Conservation (phyloP, 2,113 vertebrate species). For the Leptosomus discolor region DNA sequence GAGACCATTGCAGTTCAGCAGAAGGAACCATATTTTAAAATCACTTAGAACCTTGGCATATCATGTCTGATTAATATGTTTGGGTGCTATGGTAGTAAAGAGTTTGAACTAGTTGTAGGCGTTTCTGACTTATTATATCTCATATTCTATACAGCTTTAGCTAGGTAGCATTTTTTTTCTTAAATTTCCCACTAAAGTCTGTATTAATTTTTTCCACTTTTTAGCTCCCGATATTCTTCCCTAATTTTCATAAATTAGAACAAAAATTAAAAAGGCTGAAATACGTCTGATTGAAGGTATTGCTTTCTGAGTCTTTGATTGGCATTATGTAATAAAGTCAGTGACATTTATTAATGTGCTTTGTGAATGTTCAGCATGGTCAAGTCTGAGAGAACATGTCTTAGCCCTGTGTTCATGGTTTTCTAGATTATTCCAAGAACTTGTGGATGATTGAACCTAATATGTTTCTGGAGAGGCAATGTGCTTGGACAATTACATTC, state of each 20-base stretch:
- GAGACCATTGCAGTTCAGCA: background rate
- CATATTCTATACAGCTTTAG: background rate
- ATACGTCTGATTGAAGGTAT: background rate
- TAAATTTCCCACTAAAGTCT: background rate
- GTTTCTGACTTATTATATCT: background rate
- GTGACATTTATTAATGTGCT: background rate
- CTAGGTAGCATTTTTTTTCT: background rate
- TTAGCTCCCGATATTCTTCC: background rate
- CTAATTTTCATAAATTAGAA: background rate
- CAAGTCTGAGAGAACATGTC: background rate
- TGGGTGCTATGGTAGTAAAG: background rate
- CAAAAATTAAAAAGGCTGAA: background rate
- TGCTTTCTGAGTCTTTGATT: background rate
- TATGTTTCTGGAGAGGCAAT: background rate
- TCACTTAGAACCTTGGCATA: background rate
- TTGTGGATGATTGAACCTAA: background rate
- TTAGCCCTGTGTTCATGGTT: background rate
- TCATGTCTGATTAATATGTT: background rate
- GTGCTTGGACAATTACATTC: background rate
- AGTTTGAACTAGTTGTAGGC: background rate
- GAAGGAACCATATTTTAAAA: background rate
- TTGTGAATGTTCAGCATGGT: background rate
- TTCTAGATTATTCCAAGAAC: background rate
- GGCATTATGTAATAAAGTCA: background rate
- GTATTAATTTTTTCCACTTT: background rate